Percentiles rank a stretch among this genome's conserved stretches.
Evolutionary conservation across 2,113 vertebrate genomes (phyloP).

Genomic region (Eurypyga helias): DNA sequence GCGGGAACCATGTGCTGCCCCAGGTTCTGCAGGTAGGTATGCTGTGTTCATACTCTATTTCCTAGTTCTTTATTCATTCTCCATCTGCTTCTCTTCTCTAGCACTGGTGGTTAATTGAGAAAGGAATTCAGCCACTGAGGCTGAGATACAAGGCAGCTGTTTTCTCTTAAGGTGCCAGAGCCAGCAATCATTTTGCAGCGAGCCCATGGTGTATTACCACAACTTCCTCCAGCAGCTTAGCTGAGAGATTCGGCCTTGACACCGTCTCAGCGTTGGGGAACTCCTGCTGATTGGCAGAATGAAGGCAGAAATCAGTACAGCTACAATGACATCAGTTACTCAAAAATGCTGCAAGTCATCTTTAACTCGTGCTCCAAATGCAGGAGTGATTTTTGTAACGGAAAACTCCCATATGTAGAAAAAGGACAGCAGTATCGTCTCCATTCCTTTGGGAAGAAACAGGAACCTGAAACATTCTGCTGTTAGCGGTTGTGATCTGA

Average conservation of each 20-base stretch:
- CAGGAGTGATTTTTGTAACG: background rate
- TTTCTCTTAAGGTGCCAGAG: background rate
- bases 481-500: background rate
- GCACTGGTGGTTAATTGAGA: background rate
- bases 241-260: background rate
- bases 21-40: background rate
- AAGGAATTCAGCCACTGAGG: background rate
- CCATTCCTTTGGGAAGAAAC: background rate
- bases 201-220: too few species aligned
- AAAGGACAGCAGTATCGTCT: background rate
- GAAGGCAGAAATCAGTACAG: background rate
- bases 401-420: background rate
- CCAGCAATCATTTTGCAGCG: background rate
- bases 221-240: background rate
- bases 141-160: background rate
- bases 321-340: background rate
- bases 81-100: background rate
- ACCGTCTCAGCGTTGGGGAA: background rate
- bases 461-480: background rate
- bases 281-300: background rate
- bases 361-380: background rate
- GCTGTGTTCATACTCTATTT: background rate
- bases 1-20: background rate
- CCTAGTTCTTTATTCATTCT: too few species aligned
- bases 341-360: background rate